Conservation (phyloP, 2,797 vertebrate genomes). For the Tokudaia muenninki region DNA sequence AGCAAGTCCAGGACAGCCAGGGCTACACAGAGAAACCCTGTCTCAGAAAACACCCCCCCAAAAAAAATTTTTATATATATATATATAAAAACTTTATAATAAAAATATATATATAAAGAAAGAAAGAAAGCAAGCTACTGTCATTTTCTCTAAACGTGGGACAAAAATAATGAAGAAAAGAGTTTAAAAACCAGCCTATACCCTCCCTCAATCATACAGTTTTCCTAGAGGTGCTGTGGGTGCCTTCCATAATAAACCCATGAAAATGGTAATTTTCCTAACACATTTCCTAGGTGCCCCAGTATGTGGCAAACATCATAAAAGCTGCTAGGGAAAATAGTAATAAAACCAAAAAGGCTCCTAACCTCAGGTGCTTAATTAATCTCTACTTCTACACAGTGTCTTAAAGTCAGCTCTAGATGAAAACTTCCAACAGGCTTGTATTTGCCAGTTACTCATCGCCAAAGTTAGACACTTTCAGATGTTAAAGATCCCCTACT, state of each 20-base stretch:
- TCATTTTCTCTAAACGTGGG: constrained; percentile 32
- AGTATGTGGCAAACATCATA: not conserved
- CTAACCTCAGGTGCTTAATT: constrained; percentile 33
- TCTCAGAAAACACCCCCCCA: too few relatives aligned
- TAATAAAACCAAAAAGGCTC: constrained; percentile 29
- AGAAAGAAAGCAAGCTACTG: too few relatives aligned
- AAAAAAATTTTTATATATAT: too few relatives aligned
- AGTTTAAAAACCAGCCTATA: not conserved
- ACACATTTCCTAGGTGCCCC: constrained; percentile 40
- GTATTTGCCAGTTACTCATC: constrained; percentile 50
- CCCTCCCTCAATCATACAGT: not conserved
- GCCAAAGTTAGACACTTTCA: constrained; percentile 58
- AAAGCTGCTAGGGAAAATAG: constrained; percentile 44
- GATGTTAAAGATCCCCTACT: constrained; percentile 59
- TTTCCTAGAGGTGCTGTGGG: not conserved
- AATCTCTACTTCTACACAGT: constrained; percentile 16
- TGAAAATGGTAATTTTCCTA: not conserved
- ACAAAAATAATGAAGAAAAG: constrained; percentile 55
- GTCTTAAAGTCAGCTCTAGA: constrained; percentile 46
- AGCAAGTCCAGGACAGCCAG: too few relatives aligned
- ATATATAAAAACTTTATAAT: too few relatives aligned
- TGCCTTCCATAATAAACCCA: not conserved
- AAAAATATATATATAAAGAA: too few relatives aligned
- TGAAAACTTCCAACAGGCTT: constrained; percentile 38
- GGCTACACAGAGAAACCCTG: too few relatives aligned